Evolutionary conservation across 2,888 invertebrate species (phyloP), one percentile per base, ranked within the genome.

Genomic region (Thumatha senex): DNA sequence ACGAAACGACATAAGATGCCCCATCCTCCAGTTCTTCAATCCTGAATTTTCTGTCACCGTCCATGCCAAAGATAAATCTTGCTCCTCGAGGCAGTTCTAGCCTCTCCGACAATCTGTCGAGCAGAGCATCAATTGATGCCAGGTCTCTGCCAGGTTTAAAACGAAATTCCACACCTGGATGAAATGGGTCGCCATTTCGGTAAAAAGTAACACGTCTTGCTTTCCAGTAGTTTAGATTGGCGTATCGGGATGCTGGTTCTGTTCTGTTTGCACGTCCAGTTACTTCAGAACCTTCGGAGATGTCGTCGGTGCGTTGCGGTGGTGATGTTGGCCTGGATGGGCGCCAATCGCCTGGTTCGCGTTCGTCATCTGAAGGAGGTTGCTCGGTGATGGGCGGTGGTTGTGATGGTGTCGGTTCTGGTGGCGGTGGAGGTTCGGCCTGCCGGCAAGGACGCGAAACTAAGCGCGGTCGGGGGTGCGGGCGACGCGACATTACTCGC

Each of bases 121-220:
- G 92, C 39, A 98, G 89, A 12, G 95, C 95, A 74, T 98, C 97
- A 89, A 98, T 86, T 11, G 96, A 96, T 38, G 95, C 95, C 72
- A 98, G 95, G 76, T 97, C 97, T 54, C 97, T 93, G 1, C 97
- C 97, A 0, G 97, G 97, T 61, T 97, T 96, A 77, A 98, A 97
- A 35, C 93, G 89, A 60, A 96, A 95, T 82, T 97, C 97, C 34
- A 97, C 94, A 0, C 98, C 98, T 12, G 96, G 97, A 77, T 96
- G 97, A 78, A 97, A 97, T 0, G 97, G 96, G 79, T 98, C 98
- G 2, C 98, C 98, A 92, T 98, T 98, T 79, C 97, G 95, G 89
- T 96, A 98, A 86, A 98, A 98, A 1, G 96, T 95, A 51, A 98
- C 96, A 46, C 97, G 92, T 53, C 97, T 92, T 0, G 97, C 96